Evolutionary conservation across 2,888 invertebrate genomes (phyloP).

Genomic region (Meteorus cinctellus): DNA sequence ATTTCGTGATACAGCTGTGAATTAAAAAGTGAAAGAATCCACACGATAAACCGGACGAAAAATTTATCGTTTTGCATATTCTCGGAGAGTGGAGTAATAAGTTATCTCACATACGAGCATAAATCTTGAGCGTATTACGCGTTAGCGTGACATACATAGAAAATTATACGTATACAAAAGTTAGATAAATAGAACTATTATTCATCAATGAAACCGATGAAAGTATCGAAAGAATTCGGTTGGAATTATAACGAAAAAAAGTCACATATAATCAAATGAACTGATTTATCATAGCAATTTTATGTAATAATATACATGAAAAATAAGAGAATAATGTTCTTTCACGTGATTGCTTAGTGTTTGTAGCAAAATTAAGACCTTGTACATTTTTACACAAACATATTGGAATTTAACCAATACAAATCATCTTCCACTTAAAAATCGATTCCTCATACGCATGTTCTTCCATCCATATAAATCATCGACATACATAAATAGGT

Average conservation of each 20-base stretch:
- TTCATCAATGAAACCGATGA: background rate
- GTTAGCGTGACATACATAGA: slow-evolving; percentile 3
- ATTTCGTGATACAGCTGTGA: background rate
- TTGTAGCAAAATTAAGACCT: slow-evolving; percentile 34
- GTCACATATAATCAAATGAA: background rate
- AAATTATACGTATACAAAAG: background rate
- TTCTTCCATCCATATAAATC: background rate
- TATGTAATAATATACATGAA: background rate
- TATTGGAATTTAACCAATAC: background rate
- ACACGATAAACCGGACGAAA: background rate
- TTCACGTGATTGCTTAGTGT: slow-evolving; percentile 38
- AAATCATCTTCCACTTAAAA: background rate
- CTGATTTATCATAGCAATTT: background rate
- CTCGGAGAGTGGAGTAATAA: background rate
- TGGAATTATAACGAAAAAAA: background rate
- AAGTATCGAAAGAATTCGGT: background rate
- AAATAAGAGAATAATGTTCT: slow-evolving; percentile 21
- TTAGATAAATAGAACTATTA: slow-evolving; percentile 3
- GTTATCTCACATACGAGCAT: slow-evolving; percentile 6
- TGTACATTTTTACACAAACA: slow-evolving; percentile 39
- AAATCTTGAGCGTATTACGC: background rate
- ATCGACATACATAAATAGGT: background rate
- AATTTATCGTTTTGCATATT: background rate
- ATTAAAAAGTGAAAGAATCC: background rate
- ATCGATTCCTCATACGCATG: slow-evolving; percentile 9